Conservation (phyloP, 2,113 vertebrate genomes). For the Pteruthius melanotis region DNA sequence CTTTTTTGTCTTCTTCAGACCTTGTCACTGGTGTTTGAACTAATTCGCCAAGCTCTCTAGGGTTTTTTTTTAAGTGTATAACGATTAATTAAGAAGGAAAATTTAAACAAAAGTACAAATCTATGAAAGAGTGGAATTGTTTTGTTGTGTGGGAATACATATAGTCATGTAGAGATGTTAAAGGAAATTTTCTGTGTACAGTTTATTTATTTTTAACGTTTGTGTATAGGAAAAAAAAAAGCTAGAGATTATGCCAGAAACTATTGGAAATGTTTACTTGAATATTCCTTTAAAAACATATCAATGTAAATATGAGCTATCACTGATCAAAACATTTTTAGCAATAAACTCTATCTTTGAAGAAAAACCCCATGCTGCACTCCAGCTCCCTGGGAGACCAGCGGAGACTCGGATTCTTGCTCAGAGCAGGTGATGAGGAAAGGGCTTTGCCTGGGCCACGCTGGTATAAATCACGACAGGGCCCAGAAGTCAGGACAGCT, state of each 20-base stretch:
- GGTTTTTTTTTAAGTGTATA: conserved; percentile 79
- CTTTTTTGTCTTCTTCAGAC: conserved; percentile 51
- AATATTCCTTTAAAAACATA: conserved; percentile 87
- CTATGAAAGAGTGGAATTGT: conserved; percentile 80
- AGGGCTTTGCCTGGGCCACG: neutral
- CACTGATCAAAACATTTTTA: conserved; percentile 79
- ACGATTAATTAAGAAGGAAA: conserved; percentile 80
- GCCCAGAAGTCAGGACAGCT: neutral
- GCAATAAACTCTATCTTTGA: conserved; percentile 89
- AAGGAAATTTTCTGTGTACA: conserved; percentile 81
- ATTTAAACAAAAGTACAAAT: conserved; percentile 80
- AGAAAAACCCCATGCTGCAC: conserved; percentile 20
- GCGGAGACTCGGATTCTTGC: neutral
- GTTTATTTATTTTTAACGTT: conserved; percentile 93
- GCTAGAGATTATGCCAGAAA: conserved; percentile 86
- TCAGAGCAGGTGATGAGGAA: neutral
- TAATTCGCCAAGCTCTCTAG: conserved; percentile 82
- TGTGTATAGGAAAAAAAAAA: conserved; percentile 84
- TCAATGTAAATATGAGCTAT: conserved; percentile 83
- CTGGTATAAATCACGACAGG: neutral
- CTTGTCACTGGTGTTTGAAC: conserved; percentile 81
- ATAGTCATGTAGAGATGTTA: conserved; percentile 85
- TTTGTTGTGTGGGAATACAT: conserved; percentile 80
- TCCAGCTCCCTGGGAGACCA: neutral
- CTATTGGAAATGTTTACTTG: conserved; percentile 91